Evolutionary conservation across 2,888 invertebrate species (phyloP).

Genomic region (Drosophila suboccidentalis): DNA sequence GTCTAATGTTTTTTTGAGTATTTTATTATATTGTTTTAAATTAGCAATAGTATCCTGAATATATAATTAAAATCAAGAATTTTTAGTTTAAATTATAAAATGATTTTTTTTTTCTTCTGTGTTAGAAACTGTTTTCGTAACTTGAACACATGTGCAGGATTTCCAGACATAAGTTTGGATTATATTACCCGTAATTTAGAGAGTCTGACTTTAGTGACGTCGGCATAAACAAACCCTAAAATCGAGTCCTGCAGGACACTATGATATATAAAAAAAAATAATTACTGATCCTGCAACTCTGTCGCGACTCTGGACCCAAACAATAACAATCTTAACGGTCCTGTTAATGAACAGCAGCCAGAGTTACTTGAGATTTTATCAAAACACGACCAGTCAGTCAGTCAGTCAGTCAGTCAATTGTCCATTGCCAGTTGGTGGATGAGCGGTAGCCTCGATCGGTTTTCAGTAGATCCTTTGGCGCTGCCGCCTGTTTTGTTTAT

Average conservation of each 20-base stretch:
- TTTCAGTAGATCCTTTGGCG: conserved; percentile 56
- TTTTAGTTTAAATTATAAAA: too few species aligned
- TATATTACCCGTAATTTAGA: conserved; percentile 45
- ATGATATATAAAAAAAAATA: conserved; percentile 38
- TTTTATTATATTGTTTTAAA: too few species aligned
- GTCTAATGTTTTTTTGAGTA: too few species aligned
- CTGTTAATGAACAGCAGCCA: conserved; percentile 59
- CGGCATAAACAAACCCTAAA: conserved; percentile 62
- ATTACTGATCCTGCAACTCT: conserved; percentile 44
- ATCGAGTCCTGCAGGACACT: conserved; percentile 12
- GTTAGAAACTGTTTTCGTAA: too few species aligned
- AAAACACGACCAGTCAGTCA: conserved; percentile 60
- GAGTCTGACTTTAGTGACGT: conserved; percentile 37
- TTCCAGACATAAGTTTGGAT: conserved; percentile 21
- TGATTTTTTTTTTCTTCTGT: too few species aligned
- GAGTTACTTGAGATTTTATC: conserved; percentile 79
- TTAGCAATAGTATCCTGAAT: too few species aligned
- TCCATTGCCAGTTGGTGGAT: conserved; percentile 14
- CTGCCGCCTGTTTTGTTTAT: conserved; percentile 67
- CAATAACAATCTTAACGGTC: conserved; percentile 44
- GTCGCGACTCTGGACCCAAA: conserved; percentile 65
- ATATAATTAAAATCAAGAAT: too few species aligned
- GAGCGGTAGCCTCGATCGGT: conserved; percentile 61
- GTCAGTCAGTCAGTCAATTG: conserved; percentile 7
- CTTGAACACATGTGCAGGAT: conserved; percentile 8